Evolutionary conservation across 2,888 invertebrate genomes (phyloP).

Genomic region (Agelastica alni): DNA sequence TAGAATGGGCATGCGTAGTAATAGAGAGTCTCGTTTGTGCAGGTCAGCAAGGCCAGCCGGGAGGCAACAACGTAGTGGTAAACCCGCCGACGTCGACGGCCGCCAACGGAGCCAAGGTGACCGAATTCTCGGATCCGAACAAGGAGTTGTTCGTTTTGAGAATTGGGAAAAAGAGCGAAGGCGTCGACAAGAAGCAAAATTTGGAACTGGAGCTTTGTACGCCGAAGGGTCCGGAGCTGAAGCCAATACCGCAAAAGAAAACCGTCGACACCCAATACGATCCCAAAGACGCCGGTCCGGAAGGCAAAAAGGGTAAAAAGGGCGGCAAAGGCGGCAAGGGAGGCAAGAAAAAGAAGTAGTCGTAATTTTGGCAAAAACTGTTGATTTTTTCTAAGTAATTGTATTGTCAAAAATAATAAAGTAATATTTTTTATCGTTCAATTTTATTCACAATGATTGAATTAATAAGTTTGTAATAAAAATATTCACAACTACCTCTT

Average conservation of each 20-base stretch:
- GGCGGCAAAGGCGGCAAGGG: constrained; percentile 6
- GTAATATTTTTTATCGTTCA: too few relatives aligned
- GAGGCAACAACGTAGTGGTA: constrained; percentile 47
- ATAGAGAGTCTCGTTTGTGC: too few relatives aligned
- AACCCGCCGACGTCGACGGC: constrained; percentile 59
- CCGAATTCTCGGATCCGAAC: constrained; percentile 67
- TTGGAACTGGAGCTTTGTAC: constrained; percentile 65
- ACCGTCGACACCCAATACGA: constrained; percentile 71
- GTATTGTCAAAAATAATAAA: too few relatives aligned
- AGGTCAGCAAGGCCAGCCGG: constrained; percentile 41
- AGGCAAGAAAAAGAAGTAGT: constrained; percentile 10
- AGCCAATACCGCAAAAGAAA: constrained; percentile 64
- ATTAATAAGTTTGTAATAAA: too few relatives aligned
- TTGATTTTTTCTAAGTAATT: too few relatives aligned
- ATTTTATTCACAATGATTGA: too few relatives aligned
- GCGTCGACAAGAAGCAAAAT: constrained; percentile 70
- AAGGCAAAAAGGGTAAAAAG: constrained; percentile 33
- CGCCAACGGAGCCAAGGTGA: constrained; percentile 62
- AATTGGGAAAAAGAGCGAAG: constrained; percentile 76
- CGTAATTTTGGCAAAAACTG: too few relatives aligned
- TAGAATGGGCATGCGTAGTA: too few relatives aligned
- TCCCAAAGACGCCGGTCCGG: constrained; percentile 53
- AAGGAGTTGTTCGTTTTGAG: constrained; percentile 62
- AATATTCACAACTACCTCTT: too few relatives aligned
- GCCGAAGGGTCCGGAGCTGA: constrained; percentile 69